These are phyloP conservation scores for Egretta garzetta DNA, from an alignment of 2,113 vertebrate species.

Conservation along the genomic window DNA sequence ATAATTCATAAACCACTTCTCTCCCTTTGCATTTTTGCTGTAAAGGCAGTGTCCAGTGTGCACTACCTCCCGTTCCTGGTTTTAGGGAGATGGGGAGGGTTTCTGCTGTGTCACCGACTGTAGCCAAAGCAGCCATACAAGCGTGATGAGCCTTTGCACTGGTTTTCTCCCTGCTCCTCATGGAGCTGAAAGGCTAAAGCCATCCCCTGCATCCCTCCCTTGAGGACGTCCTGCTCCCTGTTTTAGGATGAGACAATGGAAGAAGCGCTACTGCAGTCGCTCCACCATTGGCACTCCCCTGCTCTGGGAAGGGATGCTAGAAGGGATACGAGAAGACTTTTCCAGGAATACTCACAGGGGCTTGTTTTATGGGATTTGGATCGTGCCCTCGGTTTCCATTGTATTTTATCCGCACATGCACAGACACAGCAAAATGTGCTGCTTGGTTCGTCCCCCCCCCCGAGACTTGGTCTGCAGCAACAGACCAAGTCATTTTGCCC, in stretches of 20 bases:
- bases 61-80: fast-evolving
- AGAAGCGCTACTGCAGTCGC: fast-evolving
- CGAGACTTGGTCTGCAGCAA: background rate
- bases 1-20: background rate
- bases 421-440: background rate
- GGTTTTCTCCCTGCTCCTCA: fast-evolving
- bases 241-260: background rate
- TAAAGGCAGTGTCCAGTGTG: fast-evolving
- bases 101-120: background rate
- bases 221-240: background rate
- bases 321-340: background rate
- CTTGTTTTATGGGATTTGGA: background rate
- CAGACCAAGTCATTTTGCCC: background rate
- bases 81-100: background rate
- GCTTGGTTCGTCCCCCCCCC: background rate
- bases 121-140: background rate
- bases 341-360: background rate
- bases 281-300: background rate
- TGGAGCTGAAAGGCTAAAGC: background rate
- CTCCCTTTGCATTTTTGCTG: background rate
- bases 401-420: background rate
- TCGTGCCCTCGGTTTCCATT: fast-evolving
- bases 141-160: fast-evolving
- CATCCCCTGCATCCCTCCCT: background rate
- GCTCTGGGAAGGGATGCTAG: background rate